Evolutionary conservation across 2,797 vertebrate species (phyloP), one percentile per base, ranked within the genome.

Genomic region (Xyrichtys novacula): DNA sequence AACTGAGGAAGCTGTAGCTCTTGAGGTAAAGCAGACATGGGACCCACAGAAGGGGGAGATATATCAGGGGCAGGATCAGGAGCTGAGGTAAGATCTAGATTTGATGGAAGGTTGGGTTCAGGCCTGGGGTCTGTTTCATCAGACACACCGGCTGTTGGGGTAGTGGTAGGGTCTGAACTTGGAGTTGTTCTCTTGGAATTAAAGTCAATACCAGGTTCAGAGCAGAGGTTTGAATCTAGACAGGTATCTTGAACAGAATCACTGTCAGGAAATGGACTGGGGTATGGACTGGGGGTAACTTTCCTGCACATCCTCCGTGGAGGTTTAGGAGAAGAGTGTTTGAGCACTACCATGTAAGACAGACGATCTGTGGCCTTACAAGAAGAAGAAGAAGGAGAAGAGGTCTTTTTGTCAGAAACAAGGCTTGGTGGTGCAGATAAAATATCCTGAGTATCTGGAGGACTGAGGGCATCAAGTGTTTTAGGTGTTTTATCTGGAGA

Each of bases 281-380:
- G 67, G 59, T 71, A 56, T 23, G 50, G 60, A 58, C 20, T 70
- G n/a, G 80, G 71, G 3, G 83, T 19, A 22, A 87, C 80, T 82
- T 95, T 95, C 62, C 91, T 86, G 31, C 92, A 94, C 94, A 95
- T 95, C 85, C 93, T 92, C 26, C 93, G 89, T 7, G 94, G 94
- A 4, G 93, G 94, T 80, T 94, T 94, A 3, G 94, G 94, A n/a
- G 94, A 95, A 6, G 92, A 91, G 79, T 94, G 93, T 83, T 94
- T 94, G 57, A 95, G 93, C 76, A 95, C 92, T 76, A 94, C 93
- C 93, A 95, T 95, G 78, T 93, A 89, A 71, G 92, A 91, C 12
- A 91, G 91, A 78, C 93, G 91, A 4, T 88, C 93, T 57, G 88
- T 91, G 74, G 90, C 78, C 81, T 95, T 94, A 49, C 72, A 80